Evolutionary conservation across 2,888 invertebrate genomes (phyloP), one percentile per base, ranked within the genome.

Genomic region (Asteroscopus sphinx): DNA sequence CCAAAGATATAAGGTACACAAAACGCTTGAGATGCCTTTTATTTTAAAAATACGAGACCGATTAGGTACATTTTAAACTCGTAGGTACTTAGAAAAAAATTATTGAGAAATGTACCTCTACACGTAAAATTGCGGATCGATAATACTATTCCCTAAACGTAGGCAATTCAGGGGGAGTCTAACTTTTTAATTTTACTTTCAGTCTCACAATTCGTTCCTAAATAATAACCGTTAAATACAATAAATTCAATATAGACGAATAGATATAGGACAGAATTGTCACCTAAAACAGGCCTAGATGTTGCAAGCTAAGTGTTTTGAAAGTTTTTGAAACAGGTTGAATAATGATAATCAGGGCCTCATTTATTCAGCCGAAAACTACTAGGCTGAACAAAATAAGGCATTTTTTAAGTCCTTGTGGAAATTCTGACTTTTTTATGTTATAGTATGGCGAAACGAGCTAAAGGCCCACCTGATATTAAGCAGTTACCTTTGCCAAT

Each of bases 171-270:
- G 54, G 47, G 61, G 61, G 46, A 54, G 52, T 28, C 35, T 68
- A 62, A 45, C 44, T 33, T 57, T 47, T 65, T 64, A 68, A 13
- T 60, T 26, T 63, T 61, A 64, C 48, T 62, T 55, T 79, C 86
- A 85, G 86, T 85, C 86, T 85, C 83, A 73, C 76, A 68, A 80
- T 81, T 82, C 78, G 68, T 79, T 74, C 64, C 73, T 76, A 76
- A 39, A 44, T 59, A 48, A 52, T 57, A 47, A 51, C 60, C 33
- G 33, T 35, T 47, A 28, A 26, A 32, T 33, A n/a, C n/a, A 41
- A 41, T 47, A 54, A 54, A 55, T 40, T 39, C 15, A 65, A 52
- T 33, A 37, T 46, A 70, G 41, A 61, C 51, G 36, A 66, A 61
- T 56, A n/a, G n/a, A n/a, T n/a, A 42, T 8, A 51, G 77, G 76